These are phyloP conservation scores for Hyles lineata DNA, from an alignment of 2,888 invertebrate genomes.

Conservation along the genomic window DNA sequence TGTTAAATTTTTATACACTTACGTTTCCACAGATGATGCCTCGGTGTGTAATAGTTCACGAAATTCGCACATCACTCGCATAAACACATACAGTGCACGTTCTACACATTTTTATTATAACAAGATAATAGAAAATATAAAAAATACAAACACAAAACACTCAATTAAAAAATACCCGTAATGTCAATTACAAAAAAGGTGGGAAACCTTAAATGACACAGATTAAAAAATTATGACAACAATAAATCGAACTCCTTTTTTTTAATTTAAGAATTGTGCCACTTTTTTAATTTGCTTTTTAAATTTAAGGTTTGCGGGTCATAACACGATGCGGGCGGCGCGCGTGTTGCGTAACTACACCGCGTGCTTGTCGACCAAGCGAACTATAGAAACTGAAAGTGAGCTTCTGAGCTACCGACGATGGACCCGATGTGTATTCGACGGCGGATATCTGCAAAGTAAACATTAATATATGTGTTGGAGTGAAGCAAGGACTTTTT, in stretches of 20 bases:
- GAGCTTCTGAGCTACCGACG: slow-evolving; percentile 36
- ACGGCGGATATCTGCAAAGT: slow-evolving; percentile 10
- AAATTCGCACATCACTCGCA: slow-evolving; percentile 70
- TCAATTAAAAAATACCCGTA: slow-evolving; percentile 2
- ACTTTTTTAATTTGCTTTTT: slow-evolving; percentile 10
- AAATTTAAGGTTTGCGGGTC: slow-evolving; percentile 10
- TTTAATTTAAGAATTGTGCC: not conserved
- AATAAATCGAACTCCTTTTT: not conserved
- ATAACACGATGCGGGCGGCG: slow-evolving; percentile 62
- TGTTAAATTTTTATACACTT: slow-evolving; percentile 46
- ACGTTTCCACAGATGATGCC: slow-evolving; percentile 84
- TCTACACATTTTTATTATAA: slow-evolving; percentile 57
- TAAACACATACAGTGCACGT: slow-evolving; percentile 58
- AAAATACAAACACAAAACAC: slow-evolving; percentile 39
- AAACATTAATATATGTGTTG: not conserved
- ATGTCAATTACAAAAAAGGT: not conserved
- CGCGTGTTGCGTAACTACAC: slow-evolving; percentile 58
- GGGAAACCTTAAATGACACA: slow-evolving; percentile 11
- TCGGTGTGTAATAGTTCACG: slow-evolving; percentile 65
- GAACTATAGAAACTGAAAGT: slow-evolving; percentile 80
- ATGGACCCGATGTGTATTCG: slow-evolving; percentile 14
- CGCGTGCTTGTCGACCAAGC: slow-evolving; percentile 67
- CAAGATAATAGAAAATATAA: slow-evolving; percentile 45
- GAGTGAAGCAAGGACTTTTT: not conserved
- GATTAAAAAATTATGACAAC: not conserved